phyloP scores from a whole-genome alignment of 2,113 vertebrate species.

The Pimephales promelas region DNA sequence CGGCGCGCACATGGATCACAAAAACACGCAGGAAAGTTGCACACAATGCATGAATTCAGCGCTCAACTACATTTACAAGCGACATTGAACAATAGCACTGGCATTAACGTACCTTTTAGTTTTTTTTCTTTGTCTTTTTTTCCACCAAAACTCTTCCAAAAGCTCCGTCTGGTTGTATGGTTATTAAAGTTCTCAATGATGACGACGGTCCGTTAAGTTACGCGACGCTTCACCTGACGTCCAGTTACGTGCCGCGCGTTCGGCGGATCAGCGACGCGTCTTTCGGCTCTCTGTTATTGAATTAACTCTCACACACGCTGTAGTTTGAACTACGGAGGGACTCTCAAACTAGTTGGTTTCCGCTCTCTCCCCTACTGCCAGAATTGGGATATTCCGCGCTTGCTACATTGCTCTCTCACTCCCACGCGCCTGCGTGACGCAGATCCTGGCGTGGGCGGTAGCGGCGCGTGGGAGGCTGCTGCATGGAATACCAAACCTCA shows the following conservation, averaged over 20 bases:
- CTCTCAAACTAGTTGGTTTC: conserved; percentile 57
- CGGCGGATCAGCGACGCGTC: conserved; percentile 17
- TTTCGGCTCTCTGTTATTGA: conserved; percentile 34
- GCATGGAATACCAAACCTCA: conserved; percentile 64
- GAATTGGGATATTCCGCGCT: conserved; percentile 78
- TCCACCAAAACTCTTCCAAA: conserved; percentile 18
- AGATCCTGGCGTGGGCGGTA: conserved; percentile 74
- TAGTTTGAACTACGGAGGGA: conserved; percentile 44
- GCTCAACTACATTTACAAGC: neutral
- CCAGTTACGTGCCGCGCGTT: conserved; percentile 32
- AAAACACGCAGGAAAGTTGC: conserved; percentile 37
- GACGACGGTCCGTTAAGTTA: neutral
- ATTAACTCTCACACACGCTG: conserved; percentile 41
- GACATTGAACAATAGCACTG: neutral
- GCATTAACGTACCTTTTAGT: neutral
- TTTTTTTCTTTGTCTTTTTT: conserved; percentile 26
- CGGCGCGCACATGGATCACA: conserved; percentile 36
- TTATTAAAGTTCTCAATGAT: conserved; percentile 1
- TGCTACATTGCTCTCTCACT: conserved; percentile 69
- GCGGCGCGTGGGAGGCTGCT: conserved; percentile 68
- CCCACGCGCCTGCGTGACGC: conserved; percentile 78
- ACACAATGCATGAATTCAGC: neutral
- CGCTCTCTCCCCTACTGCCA: conserved; percentile 68
- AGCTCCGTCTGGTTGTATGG: neutral
- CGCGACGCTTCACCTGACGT: conserved; percentile 47